Evolutionary conservation across 2,113 vertebrate genomes (phyloP).

Genomic region (Corvus cornix): DNA sequence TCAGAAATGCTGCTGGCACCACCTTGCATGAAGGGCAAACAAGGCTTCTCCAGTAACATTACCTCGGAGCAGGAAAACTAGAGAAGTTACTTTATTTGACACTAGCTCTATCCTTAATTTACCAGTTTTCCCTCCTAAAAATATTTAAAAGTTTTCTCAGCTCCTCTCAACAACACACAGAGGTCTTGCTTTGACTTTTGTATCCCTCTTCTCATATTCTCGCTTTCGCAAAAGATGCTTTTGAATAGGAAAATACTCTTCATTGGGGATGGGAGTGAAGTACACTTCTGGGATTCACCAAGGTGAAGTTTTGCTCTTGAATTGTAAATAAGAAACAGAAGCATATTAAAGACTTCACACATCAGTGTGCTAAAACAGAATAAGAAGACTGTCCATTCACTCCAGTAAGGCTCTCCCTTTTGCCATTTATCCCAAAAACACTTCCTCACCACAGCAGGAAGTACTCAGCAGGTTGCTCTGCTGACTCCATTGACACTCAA

Average conservation of each 20-base stretch:
- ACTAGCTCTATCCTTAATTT: neutral
- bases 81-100: neutral
- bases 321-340: neutral
- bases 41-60: neutral
- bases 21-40: neutral
- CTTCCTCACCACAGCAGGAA: neutral
- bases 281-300: neutral
- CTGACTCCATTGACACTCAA: neutral
- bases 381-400: neutral
- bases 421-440: neutral
- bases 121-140: neutral
- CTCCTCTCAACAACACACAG: neutral
- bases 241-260: neutral
- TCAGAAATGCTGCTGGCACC: neutral
- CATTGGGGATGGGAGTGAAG: neutral
- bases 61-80: neutral
- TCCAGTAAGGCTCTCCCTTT: neutral
- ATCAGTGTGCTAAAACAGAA: neutral
- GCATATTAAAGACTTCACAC: neutral
- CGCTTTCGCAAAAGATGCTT: neutral
- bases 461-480: neutral
- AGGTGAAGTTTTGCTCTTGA: neutral
- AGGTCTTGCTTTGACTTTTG: neutral
- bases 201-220: neutral
- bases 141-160: neutral